Evolutionary conservation across 2,113 vertebrate species (phyloP).

Genomic region (Syngnathus floridae): DNA sequence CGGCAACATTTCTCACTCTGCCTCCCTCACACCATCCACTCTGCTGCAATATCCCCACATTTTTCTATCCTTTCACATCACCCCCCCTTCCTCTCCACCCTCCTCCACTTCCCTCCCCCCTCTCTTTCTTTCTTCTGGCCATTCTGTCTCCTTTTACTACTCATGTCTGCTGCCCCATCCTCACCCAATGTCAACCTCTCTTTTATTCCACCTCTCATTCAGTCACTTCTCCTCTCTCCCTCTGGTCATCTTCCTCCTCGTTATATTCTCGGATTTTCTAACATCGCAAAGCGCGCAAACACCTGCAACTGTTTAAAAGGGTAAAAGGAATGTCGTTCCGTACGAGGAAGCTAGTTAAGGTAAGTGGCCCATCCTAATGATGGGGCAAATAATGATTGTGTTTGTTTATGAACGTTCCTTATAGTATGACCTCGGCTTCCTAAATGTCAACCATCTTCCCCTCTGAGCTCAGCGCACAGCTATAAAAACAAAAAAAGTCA

Average conservation of each 20-base stretch:
- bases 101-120: constrained; percentile 4
- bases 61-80: constrained; percentile 51
- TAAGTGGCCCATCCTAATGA: constrained; percentile 56
- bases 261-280: constrained; percentile 47
- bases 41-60: constrained; percentile 61
- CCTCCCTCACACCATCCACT: constrained; percentile 61
- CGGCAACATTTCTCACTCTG: constrained; percentile 65
- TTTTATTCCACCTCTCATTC: constrained; percentile 15
- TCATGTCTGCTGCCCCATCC: constrained; percentile 34
- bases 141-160: constrained; percentile 38
- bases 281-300: constrained; percentile 45
- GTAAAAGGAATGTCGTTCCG: constrained; percentile 30
- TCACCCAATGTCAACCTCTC: constrained; percentile 36
- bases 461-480: constrained; percentile 17
- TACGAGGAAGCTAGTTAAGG: constrained; percentile 55
- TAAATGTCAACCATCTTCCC: constrained; percentile 22
- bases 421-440: constrained; percentile 27
- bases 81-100: constrained; percentile 16
- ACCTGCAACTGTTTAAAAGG: constrained; percentile 47
- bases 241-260: constrained; percentile 6
- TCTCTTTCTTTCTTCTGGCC: constrained; percentile 29
- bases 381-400: constrained; percentile 37
- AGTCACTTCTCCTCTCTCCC: constrained; percentile 1
- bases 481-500: constrained; percentile 45
- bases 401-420: constrained; percentile 17